Conservation (phyloP, 2,113 vertebrate species). For the Tychaedon coryphoeus region DNA sequence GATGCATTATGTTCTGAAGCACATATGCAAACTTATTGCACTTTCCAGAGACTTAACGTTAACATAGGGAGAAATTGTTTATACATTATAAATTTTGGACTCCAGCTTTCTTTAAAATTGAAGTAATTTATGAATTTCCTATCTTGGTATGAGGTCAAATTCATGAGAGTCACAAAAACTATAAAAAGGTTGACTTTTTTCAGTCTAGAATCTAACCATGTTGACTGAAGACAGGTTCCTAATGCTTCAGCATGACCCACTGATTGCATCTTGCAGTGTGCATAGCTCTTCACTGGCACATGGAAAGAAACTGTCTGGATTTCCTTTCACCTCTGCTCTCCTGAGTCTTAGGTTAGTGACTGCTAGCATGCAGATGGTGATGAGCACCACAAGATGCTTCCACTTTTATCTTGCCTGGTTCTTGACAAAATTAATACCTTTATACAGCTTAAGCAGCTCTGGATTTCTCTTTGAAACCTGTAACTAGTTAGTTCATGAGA, state of each 20-base stretch:
- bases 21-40: not conserved
- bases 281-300: not conserved
- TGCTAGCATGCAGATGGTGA: not conserved
- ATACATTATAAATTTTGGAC: not conserved
- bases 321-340: not conserved
- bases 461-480: not conserved
- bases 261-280: not conserved
- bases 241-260: not conserved
- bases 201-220: not conserved
- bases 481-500: not conserved
- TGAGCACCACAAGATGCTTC: not conserved
- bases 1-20: not conserved
- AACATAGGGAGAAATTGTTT: not conserved
- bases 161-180: not conserved
- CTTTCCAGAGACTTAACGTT: not conserved
- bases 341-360: not conserved
- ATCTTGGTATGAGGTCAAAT: not conserved
- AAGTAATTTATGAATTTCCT: not conserved
- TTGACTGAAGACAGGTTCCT: not conserved
- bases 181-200: not conserved
- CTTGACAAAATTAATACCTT: not conserved
- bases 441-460: not conserved
- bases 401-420: not conserved
- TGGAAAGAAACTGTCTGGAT: not conserved
- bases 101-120: not conserved